Evolutionary conservation across 2,888 invertebrate species (phyloP), one percentile per base, ranked within the genome.

Genomic region (Trichogramma dendrolimi): DNA sequence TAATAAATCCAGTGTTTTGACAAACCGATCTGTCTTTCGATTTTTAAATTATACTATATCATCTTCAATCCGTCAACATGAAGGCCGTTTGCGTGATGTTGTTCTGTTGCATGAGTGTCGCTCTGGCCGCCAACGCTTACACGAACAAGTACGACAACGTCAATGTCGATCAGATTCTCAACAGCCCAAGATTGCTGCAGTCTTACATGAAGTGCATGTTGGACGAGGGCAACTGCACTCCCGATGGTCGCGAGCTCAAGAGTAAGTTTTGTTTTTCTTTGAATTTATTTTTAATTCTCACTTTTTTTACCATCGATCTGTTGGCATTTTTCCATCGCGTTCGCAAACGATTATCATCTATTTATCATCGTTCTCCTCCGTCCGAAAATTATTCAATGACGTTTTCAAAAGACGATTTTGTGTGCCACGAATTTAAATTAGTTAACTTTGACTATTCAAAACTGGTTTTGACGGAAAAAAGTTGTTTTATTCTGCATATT

Each of bases 141-240:
- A 77, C 81, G 6, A 79, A 71, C 60, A 83, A 83, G 73, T 85
- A 82, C 70, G 84, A 84, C 71, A 81, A 83, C 67, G 75, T 86
- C 53, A 83, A 86, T 71, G 79, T 87, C 11, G 85, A 86, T 62
- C 80, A 79, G 62, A 84, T 86, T 67, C 75, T 87, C 50, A 73
- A 75, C 57, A 86, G 86, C 71, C 79, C 81, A 46, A 78, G 85
- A 40, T 80, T 86, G 27, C 79, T 86, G 6, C 80, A 80, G n/a
- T 84, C 82, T 74, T 86, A 86, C 72, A 83, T 86, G 68, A 83
- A 83, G 69, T 87, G 86, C 70, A 73, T 86, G 73, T 78, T 86
- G 78, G 86, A 84, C 5, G 82, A 84, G 68, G 85, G 85, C 7
- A 79, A 82, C 3, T 86, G 86, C 71, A 85, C 85, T 0, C 74